Evolutionary conservation across 2,113 vertebrate species (phyloP), one percentile per base, ranked within the genome.

Genomic region (Gallinago paraguaiae): DNA sequence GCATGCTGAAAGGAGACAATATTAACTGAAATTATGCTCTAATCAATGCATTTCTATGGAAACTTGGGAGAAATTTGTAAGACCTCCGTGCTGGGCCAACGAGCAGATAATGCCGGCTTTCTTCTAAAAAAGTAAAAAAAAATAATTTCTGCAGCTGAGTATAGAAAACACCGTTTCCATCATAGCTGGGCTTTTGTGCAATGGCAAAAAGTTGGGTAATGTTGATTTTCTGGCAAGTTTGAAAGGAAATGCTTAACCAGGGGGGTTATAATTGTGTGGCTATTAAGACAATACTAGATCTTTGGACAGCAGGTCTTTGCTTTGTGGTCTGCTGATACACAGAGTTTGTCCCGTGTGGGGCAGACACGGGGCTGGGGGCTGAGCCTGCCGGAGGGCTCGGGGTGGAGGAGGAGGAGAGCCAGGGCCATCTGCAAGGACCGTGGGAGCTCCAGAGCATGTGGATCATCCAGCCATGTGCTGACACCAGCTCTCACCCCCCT

Each of bases 31-130:
- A 99, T 98, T 98, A 98, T 96, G 91, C 96, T 83, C 97, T 97
- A 98, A 99, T 99, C 99, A 98, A 99, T 99, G 98, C 94, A 98
- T 99, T 99, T 99, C 98, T 98, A 98, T 98, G 98, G 98, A 99
- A 98, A 99, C 98, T 98, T 98, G 96, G 96, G 94, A 88, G 97
- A 97, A 98, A 97, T 98, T 97, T 97, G 97, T 96, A 94, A 97
- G 97, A 64, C 59, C 82, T 50, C 53, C 39, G 75, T 92, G 93
- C 95, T 87, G 96, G 97, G 94, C 96, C 93, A 59, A 85, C 27
- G 48, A 84, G 86, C 39, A 90, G 96, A 78, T 85, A 70, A 95
- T 88, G 91, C 86, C 7, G 68, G 81, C 69, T 89, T 71, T 45
- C 64, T 71, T 3, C 1, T 1, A 61, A 54, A 68, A 35, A 43